Percentiles rank a stretch among this genome's conserved stretches.
Evolutionary conservation across 35 echinoderm and acorn worm genomes (phyloP).

Genomic region (Heliocidaris tuberculata): DNA sequence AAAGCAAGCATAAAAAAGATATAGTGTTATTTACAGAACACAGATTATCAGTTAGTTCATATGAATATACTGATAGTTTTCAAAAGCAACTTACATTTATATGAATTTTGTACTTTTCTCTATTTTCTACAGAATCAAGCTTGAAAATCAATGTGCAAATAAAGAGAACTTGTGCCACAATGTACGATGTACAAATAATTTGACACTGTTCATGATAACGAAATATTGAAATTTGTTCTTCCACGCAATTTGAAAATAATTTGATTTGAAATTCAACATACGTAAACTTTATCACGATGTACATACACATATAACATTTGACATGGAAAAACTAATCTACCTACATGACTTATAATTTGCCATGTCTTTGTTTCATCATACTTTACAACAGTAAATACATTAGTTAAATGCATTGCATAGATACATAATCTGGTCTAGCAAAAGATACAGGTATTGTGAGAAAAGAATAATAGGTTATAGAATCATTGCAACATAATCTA

Average conservation of each 20-base stretch:
- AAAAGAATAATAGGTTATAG: conserved; percentile 9
- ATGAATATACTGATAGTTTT: neutral
- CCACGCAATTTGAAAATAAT: neutral
- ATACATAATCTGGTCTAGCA: neutral
- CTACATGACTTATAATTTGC: neutral
- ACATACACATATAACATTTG: neutral
- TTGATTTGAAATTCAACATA: neutral
- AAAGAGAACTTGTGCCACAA: too few species aligned
- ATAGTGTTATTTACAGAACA: neutral
- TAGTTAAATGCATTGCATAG: neutral
- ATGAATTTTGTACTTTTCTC: neutral
- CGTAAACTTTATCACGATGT: neutral
- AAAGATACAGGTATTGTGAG: neutral
- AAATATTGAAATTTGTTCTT: too few species aligned
- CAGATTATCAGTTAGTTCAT: neutral
- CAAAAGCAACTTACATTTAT: neutral
- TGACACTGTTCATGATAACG: too few species aligned
- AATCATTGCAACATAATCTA: neutral
- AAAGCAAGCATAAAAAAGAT: neutral
- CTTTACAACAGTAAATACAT: neutral
- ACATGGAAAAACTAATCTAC: neutral
- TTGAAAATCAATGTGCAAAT: too few species aligned
- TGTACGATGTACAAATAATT: too few species aligned
- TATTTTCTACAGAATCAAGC: neutral
- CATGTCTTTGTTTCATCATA: neutral